Evolutionary conservation across 2,113 vertebrate genomes (phyloP).

Genomic region (Aviceda subcristata): DNA sequence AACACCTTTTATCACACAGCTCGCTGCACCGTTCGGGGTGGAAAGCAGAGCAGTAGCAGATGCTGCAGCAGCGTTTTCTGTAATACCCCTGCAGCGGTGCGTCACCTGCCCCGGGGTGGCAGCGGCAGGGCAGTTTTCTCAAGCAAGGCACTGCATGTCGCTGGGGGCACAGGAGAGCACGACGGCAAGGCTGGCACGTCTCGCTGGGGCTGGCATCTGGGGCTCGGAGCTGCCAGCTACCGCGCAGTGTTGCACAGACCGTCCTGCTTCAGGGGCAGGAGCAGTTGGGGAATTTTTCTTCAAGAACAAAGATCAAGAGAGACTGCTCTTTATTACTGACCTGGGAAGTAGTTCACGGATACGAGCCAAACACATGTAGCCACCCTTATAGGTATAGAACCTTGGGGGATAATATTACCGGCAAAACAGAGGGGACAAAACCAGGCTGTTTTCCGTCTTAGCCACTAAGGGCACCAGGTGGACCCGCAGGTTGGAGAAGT

Average conservation of each 20-base stretch:
- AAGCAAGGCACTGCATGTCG: accelerated
- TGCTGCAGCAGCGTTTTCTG: accelerated
- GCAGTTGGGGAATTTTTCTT: not conserved
- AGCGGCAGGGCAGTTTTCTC: accelerated
- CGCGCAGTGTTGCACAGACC: not conserved
- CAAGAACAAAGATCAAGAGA: not conserved
- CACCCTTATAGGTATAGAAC: not conserved
- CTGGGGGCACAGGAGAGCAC: accelerated
- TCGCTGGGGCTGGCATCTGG: not conserved
- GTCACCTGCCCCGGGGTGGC: accelerated
- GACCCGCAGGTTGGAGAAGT: not conserved
- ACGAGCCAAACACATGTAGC: not conserved
- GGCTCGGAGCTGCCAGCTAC: accelerated
- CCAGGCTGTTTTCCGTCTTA: not conserved
- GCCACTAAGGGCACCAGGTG: not conserved
- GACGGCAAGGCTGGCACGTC: accelerated
- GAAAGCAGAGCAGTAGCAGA: not conserved
- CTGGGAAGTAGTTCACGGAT: not conserved
- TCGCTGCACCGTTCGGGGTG: accelerated
- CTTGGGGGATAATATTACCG: not conserved
- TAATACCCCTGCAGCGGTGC: accelerated
- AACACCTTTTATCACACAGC: conserved; percentile 3
- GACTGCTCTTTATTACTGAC: not conserved
- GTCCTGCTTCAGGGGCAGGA: not conserved
- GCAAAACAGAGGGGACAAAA: not conserved